Evolutionary conservation across 2,888 invertebrate species (phyloP).

Genomic region (Drosophila demipolita): DNA sequence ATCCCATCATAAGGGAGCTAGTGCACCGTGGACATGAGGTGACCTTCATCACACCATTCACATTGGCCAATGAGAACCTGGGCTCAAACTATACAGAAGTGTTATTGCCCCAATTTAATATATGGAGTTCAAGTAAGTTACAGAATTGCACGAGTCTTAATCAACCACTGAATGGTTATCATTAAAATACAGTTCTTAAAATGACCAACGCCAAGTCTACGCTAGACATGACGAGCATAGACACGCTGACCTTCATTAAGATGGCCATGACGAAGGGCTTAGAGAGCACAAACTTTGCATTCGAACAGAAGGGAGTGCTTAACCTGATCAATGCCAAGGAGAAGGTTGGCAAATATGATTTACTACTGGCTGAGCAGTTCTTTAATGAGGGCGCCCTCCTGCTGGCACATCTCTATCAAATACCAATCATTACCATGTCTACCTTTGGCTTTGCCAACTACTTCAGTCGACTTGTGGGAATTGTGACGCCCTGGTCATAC

Average conservation of each 20-base stretch:
- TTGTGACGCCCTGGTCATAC: constrained; percentile 85
- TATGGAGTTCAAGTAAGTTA: constrained; percentile 65
- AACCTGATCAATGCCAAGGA: constrained; percentile 70
- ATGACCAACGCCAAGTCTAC: constrained; percentile 42
- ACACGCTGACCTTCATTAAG: constrained; percentile 37
- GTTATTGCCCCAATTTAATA: constrained; percentile 66
- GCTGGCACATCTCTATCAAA: constrained; percentile 82
- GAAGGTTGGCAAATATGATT: constrained; percentile 83
- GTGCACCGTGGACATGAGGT: constrained; percentile 85
- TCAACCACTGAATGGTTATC: neutral
- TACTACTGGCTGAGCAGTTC: constrained; percentile 83
- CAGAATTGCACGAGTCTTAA: fast-evolving
- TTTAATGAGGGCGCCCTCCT: constrained; percentile 84
- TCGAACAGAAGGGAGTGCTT: constrained; percentile 72
- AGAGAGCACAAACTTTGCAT: constrained; percentile 71
- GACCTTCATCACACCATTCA: constrained; percentile 71
- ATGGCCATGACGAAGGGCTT: constrained; percentile 61
- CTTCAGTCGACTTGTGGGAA: constrained; percentile 84
- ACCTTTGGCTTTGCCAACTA: constrained; percentile 84
- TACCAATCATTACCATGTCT: constrained; percentile 81
- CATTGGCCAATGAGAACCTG: constrained; percentile 68
- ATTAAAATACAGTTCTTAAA: constrained; percentile 49
- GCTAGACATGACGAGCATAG: constrained; percentile 64
- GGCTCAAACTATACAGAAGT: constrained; percentile 76
- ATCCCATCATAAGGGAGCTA: constrained; percentile 83